Evolutionary conservation across 2,797 vertebrate species (phyloP), one percentile per base, ranked within the genome.

Genomic region (Gephyroberyx darwinii): DNA sequence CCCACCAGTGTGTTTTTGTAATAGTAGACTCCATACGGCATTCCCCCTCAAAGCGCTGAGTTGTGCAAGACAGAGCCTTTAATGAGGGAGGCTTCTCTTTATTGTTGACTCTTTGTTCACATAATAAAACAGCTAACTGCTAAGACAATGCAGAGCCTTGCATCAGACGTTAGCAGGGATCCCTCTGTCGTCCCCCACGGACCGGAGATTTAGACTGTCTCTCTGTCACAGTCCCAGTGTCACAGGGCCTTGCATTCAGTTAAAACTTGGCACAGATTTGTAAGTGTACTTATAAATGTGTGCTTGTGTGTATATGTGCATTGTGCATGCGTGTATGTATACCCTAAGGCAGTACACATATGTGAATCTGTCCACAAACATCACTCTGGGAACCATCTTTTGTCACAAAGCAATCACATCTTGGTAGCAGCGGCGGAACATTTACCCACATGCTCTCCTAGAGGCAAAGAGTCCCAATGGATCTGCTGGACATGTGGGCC

Each of bases 391-490:
- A 89, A 78, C 75, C 73, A 55, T 91, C 80, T 86, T 84, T 85
- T 90, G 86, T 87, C 86, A 87, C 86, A 87, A 74, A 83, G 74
- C 79, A 86, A 85, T 90, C 87, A 82, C 87, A 82, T 91, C 83
- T 89, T 89, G 87, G 89, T 90, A 74, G 81, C 81, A 84, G 88
- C 26, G 60, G 74, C 84, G 61, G 74, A 73, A 74, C 77, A 82
- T 39, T 26, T 22, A 52, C 79, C 83, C 88, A 82, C 85, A 84
- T 78, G 62, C 66, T 80, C 79, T 75, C 79, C 80, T 70, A 71
- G 82, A 84, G 85, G 56, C 82, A 87, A 83, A 88, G 77, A 86
- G 58, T 70, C 80, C 78, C 66, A 10, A 62, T 20, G 50, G 77
- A 65, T 88, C 85, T 85, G 78, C 82, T 74, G 81, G 85, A 87